Evolutionary conservation across 2,113 vertebrate species (phyloP).

Genomic region (Xiphorhynchus elegans): DNA sequence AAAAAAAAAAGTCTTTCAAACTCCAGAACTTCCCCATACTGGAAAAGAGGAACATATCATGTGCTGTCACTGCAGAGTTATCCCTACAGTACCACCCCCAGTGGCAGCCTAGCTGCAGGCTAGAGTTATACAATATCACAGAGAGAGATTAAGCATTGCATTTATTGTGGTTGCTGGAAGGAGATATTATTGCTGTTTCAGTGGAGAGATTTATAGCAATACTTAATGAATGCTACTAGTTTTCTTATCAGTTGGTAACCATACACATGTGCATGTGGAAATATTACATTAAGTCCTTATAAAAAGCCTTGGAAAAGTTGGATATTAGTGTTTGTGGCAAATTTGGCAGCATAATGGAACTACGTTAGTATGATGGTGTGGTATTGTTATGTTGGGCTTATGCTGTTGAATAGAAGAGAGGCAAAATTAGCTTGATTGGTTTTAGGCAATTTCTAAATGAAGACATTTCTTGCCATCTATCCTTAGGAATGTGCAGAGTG

Average conservation of each 20-base stretch:
- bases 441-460: conserved; percentile 38
- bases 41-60: neutral
- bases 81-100: conserved; percentile 32
- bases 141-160: conserved; percentile 68
- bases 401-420: neutral
- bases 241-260: conserved; percentile 66
- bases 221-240: conserved; percentile 63
- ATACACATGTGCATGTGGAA: neutral
- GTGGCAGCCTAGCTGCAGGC: conserved; percentile 41
- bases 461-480: conserved; percentile 17
- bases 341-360: conserved; percentile 16
- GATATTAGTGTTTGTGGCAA: conserved; percentile 19
- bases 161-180: conserved; percentile 68
- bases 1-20: neutral
- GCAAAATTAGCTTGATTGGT: neutral
- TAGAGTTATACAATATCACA: conserved; percentile 56
- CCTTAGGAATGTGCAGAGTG: conserved; percentile 19
- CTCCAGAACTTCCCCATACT: neutral
- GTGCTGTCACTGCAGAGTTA: conserved; percentile 35
- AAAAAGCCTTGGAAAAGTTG: conserved; percentile 36
- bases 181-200: conserved; percentile 59
- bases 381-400: neutral
- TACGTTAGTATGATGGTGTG: neutral
- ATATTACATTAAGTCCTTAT: conserved; percentile 39
- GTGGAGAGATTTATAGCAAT: conserved; percentile 69